A percentile compares a stretch with the other conserved stretches of the same genome.
phyloP scores from a whole-genome alignment of 1,140 invertebrate genomes.

The Eurosta solidaginis region DNA sequence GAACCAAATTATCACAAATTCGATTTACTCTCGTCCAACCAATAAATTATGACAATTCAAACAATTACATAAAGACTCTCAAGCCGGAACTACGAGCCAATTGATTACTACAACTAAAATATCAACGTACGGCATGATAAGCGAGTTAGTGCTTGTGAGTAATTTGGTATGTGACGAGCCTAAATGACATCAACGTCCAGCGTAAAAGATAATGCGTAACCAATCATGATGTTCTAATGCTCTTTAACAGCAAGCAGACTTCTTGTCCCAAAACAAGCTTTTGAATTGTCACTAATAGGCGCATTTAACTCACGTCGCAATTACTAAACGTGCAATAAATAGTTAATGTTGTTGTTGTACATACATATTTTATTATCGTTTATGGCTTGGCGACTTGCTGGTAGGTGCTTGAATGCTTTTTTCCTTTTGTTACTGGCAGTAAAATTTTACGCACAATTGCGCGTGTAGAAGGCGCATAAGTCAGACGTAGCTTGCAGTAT shows the following conservation, averaged over 20 bases:
- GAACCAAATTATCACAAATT: too few relatives aligned
- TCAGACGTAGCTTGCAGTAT: neutral
- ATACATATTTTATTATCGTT: neutral
- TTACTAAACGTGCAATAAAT: neutral
- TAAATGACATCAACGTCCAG: neutral
- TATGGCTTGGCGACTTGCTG: neutral
- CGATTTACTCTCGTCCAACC: too few relatives aligned
- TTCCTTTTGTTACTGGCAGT: neutral
- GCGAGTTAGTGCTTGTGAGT: neutral
- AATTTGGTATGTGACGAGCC: too few relatives aligned
- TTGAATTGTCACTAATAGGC: neutral
- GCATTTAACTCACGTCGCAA: slow-evolving; percentile 15
- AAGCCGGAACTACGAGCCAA: slow-evolving; percentile 11
- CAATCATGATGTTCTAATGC: neutral
- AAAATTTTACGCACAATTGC: neutral
- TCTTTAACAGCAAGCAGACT: neutral
- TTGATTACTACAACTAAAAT: neutral
- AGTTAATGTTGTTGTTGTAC: neutral
- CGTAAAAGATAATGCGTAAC: neutral
- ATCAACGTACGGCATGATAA: neutral
- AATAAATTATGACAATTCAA: slow-evolving; percentile 12
- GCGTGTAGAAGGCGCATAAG: slow-evolving; percentile 6
- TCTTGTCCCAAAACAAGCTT: neutral
- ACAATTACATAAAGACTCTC: neutral
- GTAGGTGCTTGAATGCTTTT: neutral